These are phyloP conservation scores for Cyanistes caeruleus DNA, from an alignment of 2,113 vertebrate genomes.

Conservation along the genomic window DNA sequence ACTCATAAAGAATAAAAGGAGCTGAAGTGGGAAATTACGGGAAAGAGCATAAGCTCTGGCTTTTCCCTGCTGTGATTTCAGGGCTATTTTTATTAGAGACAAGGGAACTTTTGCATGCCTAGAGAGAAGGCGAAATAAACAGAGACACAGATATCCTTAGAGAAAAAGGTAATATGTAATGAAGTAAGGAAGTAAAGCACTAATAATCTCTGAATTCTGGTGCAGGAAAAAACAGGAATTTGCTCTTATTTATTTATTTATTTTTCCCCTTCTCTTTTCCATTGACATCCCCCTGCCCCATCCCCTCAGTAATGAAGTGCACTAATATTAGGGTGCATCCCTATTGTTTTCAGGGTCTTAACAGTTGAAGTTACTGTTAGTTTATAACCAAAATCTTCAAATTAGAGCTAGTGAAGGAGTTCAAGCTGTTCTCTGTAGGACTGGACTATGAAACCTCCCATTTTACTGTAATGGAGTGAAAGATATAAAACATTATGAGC, in stretches of 20 bases:
- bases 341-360: background rate
- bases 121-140: background rate
- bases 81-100: background rate
- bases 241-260: too few species aligned
- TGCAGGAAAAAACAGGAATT: background rate
- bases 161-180: background rate
- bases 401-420: background rate
- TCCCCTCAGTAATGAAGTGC: background rate
- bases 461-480: background rate
- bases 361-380: background rate
- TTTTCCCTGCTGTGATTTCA: slow-evolving; percentile 34
- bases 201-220: background rate
- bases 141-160: background rate
- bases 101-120: background rate
- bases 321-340: background rate
- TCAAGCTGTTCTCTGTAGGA: background rate
- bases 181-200: background rate
- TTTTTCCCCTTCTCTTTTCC: fast-evolving
- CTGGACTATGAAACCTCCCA: background rate
- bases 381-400: background rate
- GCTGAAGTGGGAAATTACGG: slow-evolving; percentile 27
- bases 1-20: slow-evolving; percentile 37
- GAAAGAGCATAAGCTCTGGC: slow-evolving; percentile 6
- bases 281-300: fast-evolving
- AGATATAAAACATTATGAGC: fast-evolving